Evolutionary conservation across 2,113 vertebrate genomes (phyloP).

Genomic region (Equus przewalskii): DNA sequence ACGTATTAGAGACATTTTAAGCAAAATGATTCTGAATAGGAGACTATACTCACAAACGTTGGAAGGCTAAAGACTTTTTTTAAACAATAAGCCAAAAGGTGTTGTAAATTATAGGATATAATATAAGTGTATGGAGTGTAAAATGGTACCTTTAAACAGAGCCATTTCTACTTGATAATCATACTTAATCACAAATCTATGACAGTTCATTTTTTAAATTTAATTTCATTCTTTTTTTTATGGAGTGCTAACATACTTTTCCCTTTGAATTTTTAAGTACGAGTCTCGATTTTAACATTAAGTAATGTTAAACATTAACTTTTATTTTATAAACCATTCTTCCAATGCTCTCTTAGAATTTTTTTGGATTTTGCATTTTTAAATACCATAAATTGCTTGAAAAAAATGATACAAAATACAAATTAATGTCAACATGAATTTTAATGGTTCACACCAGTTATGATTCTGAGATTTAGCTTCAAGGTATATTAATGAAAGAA

Average conservation of each 20-base stretch:
- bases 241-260: neutral
- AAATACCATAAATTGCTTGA: neutral
- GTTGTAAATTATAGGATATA: neutral
- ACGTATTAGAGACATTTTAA: neutral
- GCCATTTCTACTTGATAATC: neutral
- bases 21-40: neutral
- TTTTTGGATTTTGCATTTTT: neutral
- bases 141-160: neutral
- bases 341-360: neutral
- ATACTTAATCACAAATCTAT: neutral
- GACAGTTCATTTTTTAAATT: neutral
- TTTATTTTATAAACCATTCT: neutral
- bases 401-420: neutral
- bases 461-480: neutral
- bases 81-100: neutral
- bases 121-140: neutral
- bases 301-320: neutral
- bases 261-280: neutral
- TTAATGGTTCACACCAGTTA: neutral
- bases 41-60: neutral
- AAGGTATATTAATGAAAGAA: neutral
- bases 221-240: neutral
- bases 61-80: neutral
- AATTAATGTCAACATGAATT: neutral
- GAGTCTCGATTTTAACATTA: neutral